A percentile compares a stretch with the other conserved stretches of the same genome.
Conservation (phyloP, 2,888 invertebrate genomes). For the Diploptera punctata region DNA sequence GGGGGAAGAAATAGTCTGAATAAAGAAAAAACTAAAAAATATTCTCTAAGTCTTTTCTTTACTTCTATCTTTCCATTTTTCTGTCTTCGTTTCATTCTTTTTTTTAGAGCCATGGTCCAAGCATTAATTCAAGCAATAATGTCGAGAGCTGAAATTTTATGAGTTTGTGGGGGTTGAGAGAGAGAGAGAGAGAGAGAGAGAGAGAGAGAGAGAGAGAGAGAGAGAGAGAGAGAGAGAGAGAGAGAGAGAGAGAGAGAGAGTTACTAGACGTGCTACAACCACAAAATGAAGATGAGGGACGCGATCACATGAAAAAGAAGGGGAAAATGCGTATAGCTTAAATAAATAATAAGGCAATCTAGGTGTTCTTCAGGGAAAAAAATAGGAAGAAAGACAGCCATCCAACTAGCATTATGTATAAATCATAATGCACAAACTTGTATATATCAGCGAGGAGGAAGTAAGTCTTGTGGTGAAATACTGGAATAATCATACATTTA, state of each 20-base stretch:
- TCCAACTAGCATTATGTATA: not conserved
- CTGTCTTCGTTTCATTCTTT: constrained; percentile 23
- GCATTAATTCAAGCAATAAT: constrained; percentile 42
- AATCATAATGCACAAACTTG: not conserved
- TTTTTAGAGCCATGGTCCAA: constrained; percentile 30
- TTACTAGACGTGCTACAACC: constrained; percentile 4
- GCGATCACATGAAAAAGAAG: not conserved
- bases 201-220: constrained; percentile 1
- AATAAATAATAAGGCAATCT: constrained; percentile 35
- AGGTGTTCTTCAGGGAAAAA: not conserved
- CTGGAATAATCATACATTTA: too few species aligned
- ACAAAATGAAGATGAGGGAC: constrained; percentile 13
- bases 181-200: too few species aligned
- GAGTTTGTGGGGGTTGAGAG: constrained; percentile 38
- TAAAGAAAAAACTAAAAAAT: constrained; percentile 34
- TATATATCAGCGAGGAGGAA: not conserved
- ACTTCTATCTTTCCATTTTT: not conserved
- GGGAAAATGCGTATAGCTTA: constrained; percentile 9
- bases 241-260: too few species aligned
- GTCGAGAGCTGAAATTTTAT: constrained; percentile 38
- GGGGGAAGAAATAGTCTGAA: not conserved
- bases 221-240: not conserved
- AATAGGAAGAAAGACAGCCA: not conserved
- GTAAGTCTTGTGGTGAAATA: too few species aligned
- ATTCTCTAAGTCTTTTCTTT: constrained; percentile 11